phyloP scores from a whole-genome alignment of 2,888 invertebrate genomes.

The Toxonevra muliebris region DNA sequence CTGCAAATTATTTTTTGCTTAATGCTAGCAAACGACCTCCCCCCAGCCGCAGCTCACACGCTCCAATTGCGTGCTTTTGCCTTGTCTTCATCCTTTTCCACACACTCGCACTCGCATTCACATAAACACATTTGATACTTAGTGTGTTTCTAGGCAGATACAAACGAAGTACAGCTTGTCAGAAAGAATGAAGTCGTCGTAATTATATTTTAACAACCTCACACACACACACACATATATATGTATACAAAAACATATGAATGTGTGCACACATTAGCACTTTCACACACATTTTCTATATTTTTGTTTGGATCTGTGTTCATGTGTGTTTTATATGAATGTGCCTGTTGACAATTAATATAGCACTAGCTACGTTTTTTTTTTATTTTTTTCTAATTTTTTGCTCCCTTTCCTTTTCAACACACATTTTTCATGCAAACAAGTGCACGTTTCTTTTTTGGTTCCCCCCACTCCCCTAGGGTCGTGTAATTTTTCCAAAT shows the following conservation, averaged over 20 bases:
- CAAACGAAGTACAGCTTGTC: not conserved
- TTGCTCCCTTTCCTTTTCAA: too few relatives aligned
- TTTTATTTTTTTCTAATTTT: too few relatives aligned
- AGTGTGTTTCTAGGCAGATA: too few relatives aligned
- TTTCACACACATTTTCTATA: not conserved
- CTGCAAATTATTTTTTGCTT: slow-evolving; percentile 24
- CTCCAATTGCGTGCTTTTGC: not conserved
- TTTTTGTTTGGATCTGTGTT: slow-evolving; percentile 2
- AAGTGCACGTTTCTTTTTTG: not conserved
- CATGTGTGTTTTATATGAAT: slow-evolving; percentile 4
- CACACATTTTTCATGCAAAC: too few relatives aligned
- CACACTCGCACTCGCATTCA: not conserved
- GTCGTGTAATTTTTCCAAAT: not conserved
- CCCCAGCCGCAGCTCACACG: too few relatives aligned
- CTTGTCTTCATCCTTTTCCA: not conserved
- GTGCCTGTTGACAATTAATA: not conserved
- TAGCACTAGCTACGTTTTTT: not conserved
- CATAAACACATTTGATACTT: too few relatives aligned
- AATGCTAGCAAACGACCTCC: not conserved
- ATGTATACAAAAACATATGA: not conserved
- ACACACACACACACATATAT: not conserved
- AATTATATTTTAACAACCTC: slow-evolving; percentile 9
- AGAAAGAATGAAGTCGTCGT: not conserved
- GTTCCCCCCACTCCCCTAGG: too few relatives aligned
- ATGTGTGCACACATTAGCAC: not conserved